Conservation (phyloP, 2,797 vertebrate genomes). For the Arctocebus calabarensis region DNA sequence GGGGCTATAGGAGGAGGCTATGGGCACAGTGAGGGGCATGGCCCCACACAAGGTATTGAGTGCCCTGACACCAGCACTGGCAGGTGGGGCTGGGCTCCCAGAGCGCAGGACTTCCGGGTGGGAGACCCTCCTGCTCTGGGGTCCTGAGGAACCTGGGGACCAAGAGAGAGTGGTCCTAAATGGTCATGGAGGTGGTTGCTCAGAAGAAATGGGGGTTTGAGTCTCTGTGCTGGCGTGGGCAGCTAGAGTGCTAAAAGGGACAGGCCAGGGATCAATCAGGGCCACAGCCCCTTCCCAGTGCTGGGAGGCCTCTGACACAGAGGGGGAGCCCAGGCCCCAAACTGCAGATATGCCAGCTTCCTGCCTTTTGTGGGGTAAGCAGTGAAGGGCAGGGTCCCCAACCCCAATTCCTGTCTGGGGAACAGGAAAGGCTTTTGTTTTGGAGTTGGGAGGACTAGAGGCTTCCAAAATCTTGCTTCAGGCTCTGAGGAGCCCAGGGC, state of each 20-base stretch:
- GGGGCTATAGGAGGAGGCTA: background rate
- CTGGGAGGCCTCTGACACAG: background rate
- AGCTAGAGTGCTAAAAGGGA: background rate
- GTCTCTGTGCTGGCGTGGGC: constrained; percentile 12
- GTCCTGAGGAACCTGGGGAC: constrained; percentile 35
- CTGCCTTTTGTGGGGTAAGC: background rate
- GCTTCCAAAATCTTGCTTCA: background rate
- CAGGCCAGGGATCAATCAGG: constrained; percentile 39
- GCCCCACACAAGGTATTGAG: background rate
- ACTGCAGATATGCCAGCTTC: background rate
- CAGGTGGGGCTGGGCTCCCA: background rate
- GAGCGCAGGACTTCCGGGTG: background rate
- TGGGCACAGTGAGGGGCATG: background rate
- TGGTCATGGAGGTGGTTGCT: background rate
- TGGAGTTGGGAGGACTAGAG: background rate
- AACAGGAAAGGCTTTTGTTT: background rate
- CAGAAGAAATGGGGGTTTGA: constrained; percentile 1
- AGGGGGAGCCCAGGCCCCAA: constrained; percentile 63
- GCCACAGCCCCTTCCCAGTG: background rate
- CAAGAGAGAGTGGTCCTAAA: background rate
- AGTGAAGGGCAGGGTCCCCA: background rate
- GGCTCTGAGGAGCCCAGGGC: background rate
- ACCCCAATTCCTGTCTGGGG: background rate
- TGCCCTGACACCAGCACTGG: constrained; percentile 49
- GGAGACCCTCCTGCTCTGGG: background rate